phyloP scores from a whole-genome alignment of 2,797 vertebrate species.

The Sebastes dallii region DNA sequence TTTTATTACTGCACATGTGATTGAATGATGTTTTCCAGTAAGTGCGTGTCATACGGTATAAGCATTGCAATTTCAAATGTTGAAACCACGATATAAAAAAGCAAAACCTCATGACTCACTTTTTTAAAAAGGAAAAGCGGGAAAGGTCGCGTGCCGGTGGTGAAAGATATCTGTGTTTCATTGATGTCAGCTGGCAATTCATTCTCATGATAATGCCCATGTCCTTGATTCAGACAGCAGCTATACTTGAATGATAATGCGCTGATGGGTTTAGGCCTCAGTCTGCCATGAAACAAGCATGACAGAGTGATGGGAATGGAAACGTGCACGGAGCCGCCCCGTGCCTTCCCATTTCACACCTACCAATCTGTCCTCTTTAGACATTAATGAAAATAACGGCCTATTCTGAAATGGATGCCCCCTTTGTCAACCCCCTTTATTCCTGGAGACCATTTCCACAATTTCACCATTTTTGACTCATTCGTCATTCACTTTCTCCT shows the following conservation, averaged over 20 bases:
- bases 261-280: conserved; percentile 64
- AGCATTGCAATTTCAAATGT: not conserved
- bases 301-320: conserved; percentile 58
- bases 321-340: conserved; percentile 38
- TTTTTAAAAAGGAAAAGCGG: conserved; percentile 1
- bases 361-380: conserved; percentile 55
- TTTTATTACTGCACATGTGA: not conserved
- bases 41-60: not conserved
- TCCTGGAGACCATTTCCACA: conserved; percentile 28
- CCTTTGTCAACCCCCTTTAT: conserved; percentile 48
- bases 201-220: conserved; percentile 63
- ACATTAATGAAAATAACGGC: conserved; percentile 63
- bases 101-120: not conserved
- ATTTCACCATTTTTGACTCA: conserved; percentile 45
- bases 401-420: conserved; percentile 56
- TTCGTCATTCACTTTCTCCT: conserved; percentile 55
- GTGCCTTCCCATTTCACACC: conserved; percentile 42
- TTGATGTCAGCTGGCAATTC: conserved; percentile 65
- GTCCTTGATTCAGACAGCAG: conserved; percentile 75
- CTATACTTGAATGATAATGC: conserved; percentile 76
- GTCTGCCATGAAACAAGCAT: conserved; percentile 71
- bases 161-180: conserved; percentile 64
- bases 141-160: conserved; percentile 18
- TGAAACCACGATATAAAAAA: not conserved
- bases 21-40: not conserved